Percentiles rank a stretch among this genome's conserved stretches.
Evolutionary conservation across 2,113 vertebrate genomes (phyloP).

Genomic region (Petaurus breviceps): DNA sequence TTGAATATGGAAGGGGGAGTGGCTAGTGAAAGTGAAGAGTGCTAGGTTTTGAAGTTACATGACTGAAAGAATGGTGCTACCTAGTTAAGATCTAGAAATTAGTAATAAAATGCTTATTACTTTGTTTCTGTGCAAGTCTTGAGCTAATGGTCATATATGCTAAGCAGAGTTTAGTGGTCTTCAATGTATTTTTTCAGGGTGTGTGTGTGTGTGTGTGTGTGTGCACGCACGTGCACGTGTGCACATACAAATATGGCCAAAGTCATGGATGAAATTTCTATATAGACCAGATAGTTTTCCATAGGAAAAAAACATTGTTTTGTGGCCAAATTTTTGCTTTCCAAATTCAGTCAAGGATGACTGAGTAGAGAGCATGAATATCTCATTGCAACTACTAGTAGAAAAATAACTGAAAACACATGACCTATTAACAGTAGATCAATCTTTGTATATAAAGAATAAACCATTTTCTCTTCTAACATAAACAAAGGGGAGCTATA

Average conservation of each 20-base stretch:
- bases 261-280: background rate
- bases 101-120: no score
- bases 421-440: background rate
- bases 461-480: no score
- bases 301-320: no score
- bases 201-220: background rate
- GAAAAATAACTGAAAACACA: background rate
- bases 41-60: background rate
- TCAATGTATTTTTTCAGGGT: background rate
- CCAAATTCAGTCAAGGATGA: background rate
- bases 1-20: background rate
- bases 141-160: background rate
- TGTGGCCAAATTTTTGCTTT: background rate
- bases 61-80: background rate
- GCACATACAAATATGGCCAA: background rate
- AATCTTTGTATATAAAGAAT: no score
- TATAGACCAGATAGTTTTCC: background rate
- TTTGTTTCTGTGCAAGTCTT: background rate
- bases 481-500: no score
- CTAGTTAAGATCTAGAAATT: no score
- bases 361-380: no score
- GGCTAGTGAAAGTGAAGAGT: background rate
- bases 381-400: background rate
- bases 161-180: background rate
- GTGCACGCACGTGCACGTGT: background rate